Evolutionary conservation across 2,113 vertebrate species (phyloP).

Genomic region (Cranoglanis bouderius): DNA sequence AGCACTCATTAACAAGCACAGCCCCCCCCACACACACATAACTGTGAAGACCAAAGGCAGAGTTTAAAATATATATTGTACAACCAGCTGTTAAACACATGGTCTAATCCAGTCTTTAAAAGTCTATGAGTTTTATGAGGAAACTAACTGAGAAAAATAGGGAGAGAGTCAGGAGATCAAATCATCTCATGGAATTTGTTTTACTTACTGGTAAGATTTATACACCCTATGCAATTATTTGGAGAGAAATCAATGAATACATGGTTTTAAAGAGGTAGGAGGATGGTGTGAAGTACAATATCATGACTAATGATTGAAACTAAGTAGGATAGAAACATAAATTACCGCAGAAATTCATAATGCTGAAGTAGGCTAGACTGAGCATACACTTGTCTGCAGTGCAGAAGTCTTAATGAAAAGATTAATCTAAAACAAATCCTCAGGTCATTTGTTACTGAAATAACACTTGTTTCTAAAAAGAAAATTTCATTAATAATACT

Average conservation of each 20-base stretch:
- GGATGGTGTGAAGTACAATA: constrained; percentile 31
- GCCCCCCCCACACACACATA: background rate
- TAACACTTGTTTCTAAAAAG: background rate
- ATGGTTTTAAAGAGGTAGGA: constrained; percentile 66
- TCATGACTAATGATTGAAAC: constrained; percentile 35
- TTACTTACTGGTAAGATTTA: constrained; percentile 90
- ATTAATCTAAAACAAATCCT: background rate
- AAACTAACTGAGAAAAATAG: background rate
- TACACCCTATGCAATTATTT: constrained; percentile 83
- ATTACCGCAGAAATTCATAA: constrained; percentile 26
- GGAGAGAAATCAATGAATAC: constrained; percentile 79
- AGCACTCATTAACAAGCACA: background rate
- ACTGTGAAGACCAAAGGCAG: background rate
- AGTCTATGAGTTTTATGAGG: background rate
- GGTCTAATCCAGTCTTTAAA: background rate
- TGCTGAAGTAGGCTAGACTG: background rate
- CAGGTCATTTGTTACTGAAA: constrained; percentile 15
- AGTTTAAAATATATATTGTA: constrained; percentile 8
- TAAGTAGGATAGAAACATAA: constrained; percentile 32
- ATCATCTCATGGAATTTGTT: constrained; percentile 51
- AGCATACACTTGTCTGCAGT: constrained; percentile 9
- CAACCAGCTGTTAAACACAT: background rate
- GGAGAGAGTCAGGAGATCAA: constrained; percentile 7
- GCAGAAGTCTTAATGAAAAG: constrained; percentile 9
- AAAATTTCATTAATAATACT: constrained; percentile 2